Conservation (phyloP, 2,113 vertebrate species). For the Pan paniscus region DNA sequence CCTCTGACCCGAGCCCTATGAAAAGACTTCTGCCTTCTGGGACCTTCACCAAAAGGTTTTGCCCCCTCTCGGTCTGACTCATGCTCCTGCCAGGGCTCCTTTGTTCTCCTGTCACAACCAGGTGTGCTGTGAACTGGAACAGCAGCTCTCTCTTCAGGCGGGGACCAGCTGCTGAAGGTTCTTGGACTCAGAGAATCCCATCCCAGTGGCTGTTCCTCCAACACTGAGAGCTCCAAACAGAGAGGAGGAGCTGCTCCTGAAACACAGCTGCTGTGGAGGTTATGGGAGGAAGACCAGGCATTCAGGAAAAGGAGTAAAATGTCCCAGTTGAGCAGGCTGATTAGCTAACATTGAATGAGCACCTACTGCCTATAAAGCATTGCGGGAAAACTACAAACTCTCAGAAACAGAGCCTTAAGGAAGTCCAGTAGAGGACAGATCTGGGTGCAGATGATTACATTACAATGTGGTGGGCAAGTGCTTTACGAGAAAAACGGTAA, state of each 20-base stretch:
- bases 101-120: fast-evolving
- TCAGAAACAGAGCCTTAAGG: neutral
- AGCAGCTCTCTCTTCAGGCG: fast-evolving
- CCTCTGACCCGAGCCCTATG: fast-evolving
- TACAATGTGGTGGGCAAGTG: neutral
- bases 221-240: neutral
- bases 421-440: neutral
- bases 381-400: neutral
- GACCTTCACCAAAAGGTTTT: fast-evolving
- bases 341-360: neutral
- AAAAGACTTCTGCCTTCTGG: neutral
- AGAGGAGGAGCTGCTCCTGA: neutral
- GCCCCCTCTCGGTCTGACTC: neutral
- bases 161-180: neutral
- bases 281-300: neutral
- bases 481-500: neutral
- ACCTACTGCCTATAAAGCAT: fast-evolving
- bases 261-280: neutral
- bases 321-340: fast-evolving
- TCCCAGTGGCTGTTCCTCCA: no score
- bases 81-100: neutral
- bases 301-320: neutral
- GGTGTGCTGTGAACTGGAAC: neutral
- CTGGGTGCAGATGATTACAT: neutral
- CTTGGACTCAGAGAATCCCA: neutral